phyloP scores from a whole-genome alignment of 2,797 vertebrate species.

The Poecilia picta region DNA sequence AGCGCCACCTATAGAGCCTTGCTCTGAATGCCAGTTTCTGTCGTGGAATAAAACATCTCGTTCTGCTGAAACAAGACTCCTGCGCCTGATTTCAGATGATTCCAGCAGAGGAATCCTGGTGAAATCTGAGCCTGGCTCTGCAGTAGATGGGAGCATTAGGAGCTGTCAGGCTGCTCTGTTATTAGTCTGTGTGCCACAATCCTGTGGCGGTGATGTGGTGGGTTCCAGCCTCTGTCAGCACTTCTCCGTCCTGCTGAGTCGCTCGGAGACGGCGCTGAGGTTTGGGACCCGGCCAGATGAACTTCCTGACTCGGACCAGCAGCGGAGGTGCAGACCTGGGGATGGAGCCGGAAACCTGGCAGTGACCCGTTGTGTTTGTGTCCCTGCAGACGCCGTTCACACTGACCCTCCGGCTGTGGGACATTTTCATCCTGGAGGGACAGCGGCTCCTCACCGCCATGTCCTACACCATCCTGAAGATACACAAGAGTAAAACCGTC shows the following conservation, averaged over 20 bases:
- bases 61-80: neutral
- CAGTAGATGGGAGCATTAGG: slow-evolving; percentile 23
- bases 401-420: slow-evolving; percentile 87
- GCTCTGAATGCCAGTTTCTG: neutral
- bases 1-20: neutral
- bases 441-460: slow-evolving; percentile 85
- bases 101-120: slow-evolving; percentile 23
- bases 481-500: slow-evolving; percentile 85
- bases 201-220: slow-evolving; percentile 70
- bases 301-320: slow-evolving; percentile 44
- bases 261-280: slow-evolving; percentile 49
- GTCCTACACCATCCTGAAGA: slow-evolving; percentile 87
- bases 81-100: slow-evolving; percentile 16
- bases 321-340: slow-evolving; percentile 1
- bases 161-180: slow-evolving; percentile 52
- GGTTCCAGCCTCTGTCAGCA: slow-evolving; percentile 57
- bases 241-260: slow-evolving; percentile 41
- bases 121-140: slow-evolving; percentile 35
- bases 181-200: slow-evolving; percentile 61
- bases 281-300: slow-evolving; percentile 52
- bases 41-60: neutral
- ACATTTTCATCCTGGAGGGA: slow-evolving; percentile 88
- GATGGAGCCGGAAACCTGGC: neutral
- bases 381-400: slow-evolving; percentile 85
- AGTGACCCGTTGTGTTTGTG: slow-evolving; percentile 27